Percentiles rank a stretch among this genome's conserved stretches.
phyloP scores from a whole-genome alignment of 2,888 invertebrate genomes.

The Lasioglossum zephyrum region DNA sequence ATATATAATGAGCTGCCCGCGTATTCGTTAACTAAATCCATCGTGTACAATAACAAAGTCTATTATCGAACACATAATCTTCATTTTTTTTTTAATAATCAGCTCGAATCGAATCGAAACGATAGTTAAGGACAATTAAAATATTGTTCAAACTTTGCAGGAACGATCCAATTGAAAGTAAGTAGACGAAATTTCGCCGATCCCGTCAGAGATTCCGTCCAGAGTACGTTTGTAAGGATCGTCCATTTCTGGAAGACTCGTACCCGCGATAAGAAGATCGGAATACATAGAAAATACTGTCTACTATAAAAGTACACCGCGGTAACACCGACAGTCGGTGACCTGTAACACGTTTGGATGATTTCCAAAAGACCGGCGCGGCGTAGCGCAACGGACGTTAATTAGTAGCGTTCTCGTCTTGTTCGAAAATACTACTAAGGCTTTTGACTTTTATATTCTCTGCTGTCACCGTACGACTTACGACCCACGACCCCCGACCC shows the following conservation, averaged over 20 bases:
- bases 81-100: background rate
- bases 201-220: background rate
- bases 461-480: background rate
- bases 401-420: slow-evolving; percentile 19
- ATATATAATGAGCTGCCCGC: slow-evolving; percentile 49
- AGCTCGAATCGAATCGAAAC: background rate
- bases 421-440: slow-evolving; percentile 18
- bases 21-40: slow-evolving; percentile 35
- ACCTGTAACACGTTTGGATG: slow-evolving; percentile 46
- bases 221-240: background rate
- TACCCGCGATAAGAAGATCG: background rate
- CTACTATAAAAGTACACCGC: slow-evolving; percentile 1
- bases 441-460: background rate
- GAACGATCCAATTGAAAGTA: background rate
- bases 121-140: background rate
- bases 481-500: background rate
- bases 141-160: background rate
- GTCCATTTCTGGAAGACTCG: background rate
- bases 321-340: slow-evolving; percentile 31
- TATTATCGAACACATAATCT: background rate
- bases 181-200: background rate
- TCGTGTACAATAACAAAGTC: slow-evolving; percentile 4
- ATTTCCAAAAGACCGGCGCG: slow-evolving; percentile 39
- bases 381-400: slow-evolving; percentile 17
- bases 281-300: background rate